Evolutionary conservation across 2,797 vertebrate species (phyloP).

Genomic region (Heteromormyrus szaboi): DNA sequence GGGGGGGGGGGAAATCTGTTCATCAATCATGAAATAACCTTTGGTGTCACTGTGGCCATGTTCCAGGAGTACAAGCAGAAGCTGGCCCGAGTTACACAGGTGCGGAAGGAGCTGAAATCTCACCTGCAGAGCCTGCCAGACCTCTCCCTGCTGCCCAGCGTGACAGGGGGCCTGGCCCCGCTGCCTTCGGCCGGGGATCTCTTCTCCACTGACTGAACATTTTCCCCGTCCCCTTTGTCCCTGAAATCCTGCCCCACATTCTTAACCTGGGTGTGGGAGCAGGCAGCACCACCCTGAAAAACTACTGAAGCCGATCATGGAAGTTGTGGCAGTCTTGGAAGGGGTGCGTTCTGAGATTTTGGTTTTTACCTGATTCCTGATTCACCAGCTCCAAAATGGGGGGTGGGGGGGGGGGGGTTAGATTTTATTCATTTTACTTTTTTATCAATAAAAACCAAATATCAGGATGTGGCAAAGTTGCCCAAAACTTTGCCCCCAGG

Average conservation of each 20-base stretch:
- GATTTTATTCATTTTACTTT: constrained; percentile 9
- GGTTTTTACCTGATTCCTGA: not conserved
- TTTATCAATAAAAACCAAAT: not conserved
- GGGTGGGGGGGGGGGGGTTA: not conserved
- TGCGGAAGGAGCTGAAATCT: constrained; percentile 96
- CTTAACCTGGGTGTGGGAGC: not conserved
- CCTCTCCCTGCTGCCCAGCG: constrained; percentile 89
- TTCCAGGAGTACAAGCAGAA: constrained; percentile 95
- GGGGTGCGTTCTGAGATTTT: not conserved
- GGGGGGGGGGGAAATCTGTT: not conserved
- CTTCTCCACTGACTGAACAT: constrained; percentile 88
- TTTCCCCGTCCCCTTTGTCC: not conserved
- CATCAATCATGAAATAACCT: not conserved
- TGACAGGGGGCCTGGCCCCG: constrained; percentile 90
- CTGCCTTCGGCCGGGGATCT: constrained; percentile 95
- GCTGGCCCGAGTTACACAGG: constrained; percentile 89
- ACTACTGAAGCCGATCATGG: not conserved
- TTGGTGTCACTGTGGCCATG: constrained; percentile 21
- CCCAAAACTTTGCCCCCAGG: not conserved
- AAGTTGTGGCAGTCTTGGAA: not conserved
- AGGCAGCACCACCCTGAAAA: not conserved
- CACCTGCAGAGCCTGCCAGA: constrained; percentile 98
- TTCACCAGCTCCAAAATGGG: constrained; percentile 17
- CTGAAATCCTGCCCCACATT: constrained; percentile 3
- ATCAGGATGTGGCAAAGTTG: not conserved